Conservation (phyloP, 2,113 vertebrate genomes). For the Rhagologus leucostigma region DNA sequence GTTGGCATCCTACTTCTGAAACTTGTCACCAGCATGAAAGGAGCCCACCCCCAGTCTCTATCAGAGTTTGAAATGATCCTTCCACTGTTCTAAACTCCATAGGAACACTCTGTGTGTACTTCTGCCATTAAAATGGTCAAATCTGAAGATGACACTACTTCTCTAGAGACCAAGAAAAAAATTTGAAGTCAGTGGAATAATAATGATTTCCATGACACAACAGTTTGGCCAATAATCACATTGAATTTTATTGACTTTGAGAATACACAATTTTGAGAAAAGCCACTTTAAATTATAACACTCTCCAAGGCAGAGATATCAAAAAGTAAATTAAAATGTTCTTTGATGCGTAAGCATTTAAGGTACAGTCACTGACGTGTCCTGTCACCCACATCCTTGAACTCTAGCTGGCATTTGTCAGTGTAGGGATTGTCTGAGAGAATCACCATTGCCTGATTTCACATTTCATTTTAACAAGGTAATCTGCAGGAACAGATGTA, state of each 20-base stretch:
- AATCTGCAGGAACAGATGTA: background rate
- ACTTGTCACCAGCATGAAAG: background rate
- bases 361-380: background rate
- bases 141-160: background rate
- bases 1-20: background rate
- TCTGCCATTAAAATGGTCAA: background rate
- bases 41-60: background rate
- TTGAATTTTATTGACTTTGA: background rate
- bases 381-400: background rate
- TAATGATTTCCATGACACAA: background rate
- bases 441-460: background rate
- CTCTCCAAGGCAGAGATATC: background rate
- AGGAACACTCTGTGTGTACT: background rate
- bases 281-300: background rate
- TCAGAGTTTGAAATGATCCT: background rate
- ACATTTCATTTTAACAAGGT: background rate
- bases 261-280: background rate
- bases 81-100: background rate
- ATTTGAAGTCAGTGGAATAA: background rate
- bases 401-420: background rate
- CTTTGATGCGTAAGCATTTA: background rate
- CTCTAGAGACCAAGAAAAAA: background rate
- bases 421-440: background rate
- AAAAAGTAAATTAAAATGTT: background rate
- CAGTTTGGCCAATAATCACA: background rate